Base-by-base conservation (phyloP, 2,888 invertebrate species). In the Trissolcus japonicus region DNA sequence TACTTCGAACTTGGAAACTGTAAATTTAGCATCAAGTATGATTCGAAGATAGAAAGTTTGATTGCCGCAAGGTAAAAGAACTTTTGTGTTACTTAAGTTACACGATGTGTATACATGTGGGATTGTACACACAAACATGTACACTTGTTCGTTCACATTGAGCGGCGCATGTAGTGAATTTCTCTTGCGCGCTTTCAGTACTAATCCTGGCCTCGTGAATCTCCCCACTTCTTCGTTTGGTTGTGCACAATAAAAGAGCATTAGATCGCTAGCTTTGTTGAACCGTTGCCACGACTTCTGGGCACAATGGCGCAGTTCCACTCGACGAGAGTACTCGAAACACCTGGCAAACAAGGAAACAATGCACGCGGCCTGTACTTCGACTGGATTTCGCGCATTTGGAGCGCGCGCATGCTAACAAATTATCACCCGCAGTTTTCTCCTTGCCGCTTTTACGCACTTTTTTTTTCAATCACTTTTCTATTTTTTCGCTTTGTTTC, bases 321-420 rank as follows among this genome's bases (percentile, higher is more conserved):
- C 86, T 86, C 83, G 81, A 82, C 81, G 76, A 77, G 80, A 82
- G 80, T 80, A 85, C 87, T 88, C 84, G 86, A 88, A 88, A 88
- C 88, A 88, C 88, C 88, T 88, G 87, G 87, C 86, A 88, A 88
- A 88, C 88, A 88, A 88, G 86, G 85, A 87, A 87, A 88, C 88
- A 88, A 88, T 88, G 86, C 86, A 82, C 80, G 80, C 83, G 83
- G 81, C 81, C 81, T 82, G 83, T 83, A 85, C 86, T 85, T 84
- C 82, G 84, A 84, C 85, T 84, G 85, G 87, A 87, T 88, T 88
- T 87, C 85, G 86, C 84, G 86, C 86, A 88, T 86, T 86, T 86
- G 80, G 87, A 84, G 83, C 86, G 84, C 83, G 83, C 82, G 82
- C 84, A 82, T 81, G 81, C 83, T 82, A 85, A 85, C 86, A 85